Evolutionary conservation across 1,140 invertebrate genomes (phyloP), one percentile per base, ranked within the genome.

Genomic region (Drosophila tsacasi): DNA sequence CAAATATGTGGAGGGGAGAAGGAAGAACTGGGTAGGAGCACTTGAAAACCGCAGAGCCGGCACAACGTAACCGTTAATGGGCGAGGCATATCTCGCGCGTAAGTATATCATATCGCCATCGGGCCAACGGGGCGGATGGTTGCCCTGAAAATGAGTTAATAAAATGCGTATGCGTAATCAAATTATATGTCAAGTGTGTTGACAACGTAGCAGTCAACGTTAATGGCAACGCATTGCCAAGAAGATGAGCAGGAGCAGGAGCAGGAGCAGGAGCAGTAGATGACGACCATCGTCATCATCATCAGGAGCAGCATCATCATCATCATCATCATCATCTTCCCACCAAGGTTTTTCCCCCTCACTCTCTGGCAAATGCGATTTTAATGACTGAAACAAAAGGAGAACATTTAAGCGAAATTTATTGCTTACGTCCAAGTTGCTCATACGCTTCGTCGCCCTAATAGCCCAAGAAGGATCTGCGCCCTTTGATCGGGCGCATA

Each of bases 101-200:
- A 68, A 83, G 85, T 90, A 79, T 85, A 90, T 90, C 81, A 90
- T 90, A 90, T 91, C 63, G 67, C 58, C 85, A 90, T 90, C 79
- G 84, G 55, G 78, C 42, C 37, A 25, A 50, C 47, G 60, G 42
- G 35, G 37, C n/a, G 59, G 57, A 37, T 25, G 39, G 40, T 47
- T 40, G 46, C 50, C 67, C 77, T 83, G 76, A 89, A 89, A 89
- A 89, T 90, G 85, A 90, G 85, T 90, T 90, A 90, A 90, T 90
- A 90, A 89, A 90, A 90, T 90, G 85, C 85, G 85, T 90, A 82
- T 91, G 69, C 85, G 85, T 90, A 90, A 90, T 90, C 85, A 89
- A 90, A 89, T 89, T 90, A 89, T 89, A 90, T 89, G 85, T 89
- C 85, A 89, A 89, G 85, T 89, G 85, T 89, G 85, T 90, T 89